Base-by-base conservation (phyloP, 2,797 vertebrate species). In the Enteromius anoplus region DNA sequence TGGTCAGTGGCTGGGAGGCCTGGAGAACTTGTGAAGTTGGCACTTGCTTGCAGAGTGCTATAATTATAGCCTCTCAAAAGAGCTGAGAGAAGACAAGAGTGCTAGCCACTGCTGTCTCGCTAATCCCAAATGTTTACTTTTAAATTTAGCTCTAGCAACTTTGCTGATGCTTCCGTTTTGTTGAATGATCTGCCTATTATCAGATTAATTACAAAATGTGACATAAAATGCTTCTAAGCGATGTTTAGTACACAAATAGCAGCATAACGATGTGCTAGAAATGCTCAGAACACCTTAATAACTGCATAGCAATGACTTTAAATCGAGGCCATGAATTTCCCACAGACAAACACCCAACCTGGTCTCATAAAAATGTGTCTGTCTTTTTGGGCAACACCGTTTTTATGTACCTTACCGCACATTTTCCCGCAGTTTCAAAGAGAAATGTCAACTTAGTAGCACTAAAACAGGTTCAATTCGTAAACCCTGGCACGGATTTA, bases 11-110 rank as follows among this genome's bases (percentile, higher is more conserved):
- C 85, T 91, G 89, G 37, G 86, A 80, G 85, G 82, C 86, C 88
- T 26, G 4, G 75, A 86, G 89, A 70, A 71, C 71, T 19, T 79
- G 84, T 87, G 73, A 85, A 82, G 2, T 84, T 86, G 73, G 86
- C 91, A 91, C 90, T 62, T 77, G n/a, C 88, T 88, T 87, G 90
- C 91, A 91, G 92, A 86, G 84, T 88, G 90, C 91, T 93, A 93
- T 60, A 26, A 93, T 92, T 92, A 89, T 89, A 91, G 89, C 85
- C 85, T 81, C 86, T 90, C 87, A 83, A 55, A 79, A 86, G 83
- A 88, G 29, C 85, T 89, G 82, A 85, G 85, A 40, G 80, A 87
- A 88, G 91, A 91, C 29, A 9, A 53, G 58, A 62, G 29, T 19
- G 15, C 17, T 34, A 26, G 55, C 55, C 55, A 23, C 55, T 58